Base-by-base conservation (phyloP, 1,140 invertebrate genomes). In the Aphaenogaster floridana region DNA sequence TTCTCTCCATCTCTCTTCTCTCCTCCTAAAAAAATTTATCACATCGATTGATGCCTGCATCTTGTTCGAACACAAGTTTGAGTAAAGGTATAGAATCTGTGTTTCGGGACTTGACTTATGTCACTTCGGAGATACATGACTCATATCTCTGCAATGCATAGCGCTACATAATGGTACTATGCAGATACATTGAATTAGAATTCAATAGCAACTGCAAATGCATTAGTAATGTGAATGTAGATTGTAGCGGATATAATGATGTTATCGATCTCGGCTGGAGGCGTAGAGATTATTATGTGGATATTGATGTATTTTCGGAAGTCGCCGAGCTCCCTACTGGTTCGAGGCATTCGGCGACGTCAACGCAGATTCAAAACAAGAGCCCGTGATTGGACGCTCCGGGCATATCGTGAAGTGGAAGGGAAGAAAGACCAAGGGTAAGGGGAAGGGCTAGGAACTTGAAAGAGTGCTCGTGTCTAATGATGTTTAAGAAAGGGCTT, bases 401-500 rank as follows among this genome's bases (percentile, higher is more conserved):
- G 61, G 88, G 89, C 89, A 48, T 59, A 76, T 86, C 76, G 74
- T 39, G 9, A 61, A 66, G 74, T 80, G 79, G 72, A 21, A 69
- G 86, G 50, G 39, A 90, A 71, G 79, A 84, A 69, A 83, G 79
- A 89, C 89, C 89, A 81, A 88, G 76, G 80, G 74, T 45, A 68
- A 87, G 83, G 76, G 64, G 50, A 86, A 77, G 68, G 48, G 86
- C 79, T 84, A 81, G 77, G 69, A 92, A 91, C 90, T 92, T 93
- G 87, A 93, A 94, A 93, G 92, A 92, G 92, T 93, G 90, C 89
- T 93, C 92, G 93, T 93, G 93, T 95, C 94, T 95, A 95, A 95
- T 94, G 94, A 95, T 95, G 94, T 95, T 95, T 95, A 95, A 95
- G 94, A 91, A 94, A 93, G 94, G 93, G 93, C 94, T 95, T 95